Evolutionary conservation across 2,888 invertebrate species (phyloP).

Genomic region (Eudasyphora cyanicolor): DNA sequence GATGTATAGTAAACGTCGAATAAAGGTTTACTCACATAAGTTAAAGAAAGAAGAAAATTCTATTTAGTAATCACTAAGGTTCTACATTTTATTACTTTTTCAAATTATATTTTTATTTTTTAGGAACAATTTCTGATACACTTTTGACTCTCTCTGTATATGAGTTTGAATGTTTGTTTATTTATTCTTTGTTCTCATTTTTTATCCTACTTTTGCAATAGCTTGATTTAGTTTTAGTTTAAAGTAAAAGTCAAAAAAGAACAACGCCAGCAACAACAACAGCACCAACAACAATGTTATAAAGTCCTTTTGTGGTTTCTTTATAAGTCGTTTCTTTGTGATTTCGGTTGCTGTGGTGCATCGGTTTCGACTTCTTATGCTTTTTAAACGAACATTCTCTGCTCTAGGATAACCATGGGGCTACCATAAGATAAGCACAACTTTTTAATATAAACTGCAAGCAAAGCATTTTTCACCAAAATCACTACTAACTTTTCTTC

Average conservation of each 20-base stretch:
- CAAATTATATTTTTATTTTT: too few species aligned
- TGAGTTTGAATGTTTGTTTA: too few species aligned
- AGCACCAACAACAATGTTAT: conserved; percentile 14
- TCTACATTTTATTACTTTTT: too few species aligned
- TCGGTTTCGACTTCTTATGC: neutral
- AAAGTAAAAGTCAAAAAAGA: conserved; percentile 31
- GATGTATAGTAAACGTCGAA: neutral
- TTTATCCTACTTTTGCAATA: conserved; percentile 33
- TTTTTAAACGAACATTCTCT: conserved; percentile 48
- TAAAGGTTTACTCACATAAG: too few species aligned
- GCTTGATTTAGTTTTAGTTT: conserved; percentile 46
- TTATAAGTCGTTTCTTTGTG: conserved; percentile 43
- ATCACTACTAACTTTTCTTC: neutral
- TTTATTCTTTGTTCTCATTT: conserved; percentile 28
- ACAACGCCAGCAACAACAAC: conserved; percentile 7
- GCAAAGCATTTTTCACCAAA: conserved; percentile 50
- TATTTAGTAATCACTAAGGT: too few species aligned
- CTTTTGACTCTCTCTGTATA: too few species aligned
- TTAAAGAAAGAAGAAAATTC: too few species aligned
- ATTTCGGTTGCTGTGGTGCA: neutral
- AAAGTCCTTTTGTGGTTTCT: conserved; percentile 52
- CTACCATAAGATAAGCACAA: conserved; percentile 56
- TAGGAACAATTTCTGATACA: too few species aligned
- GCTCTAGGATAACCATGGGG: conserved; percentile 57
- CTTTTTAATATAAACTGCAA: conserved; percentile 46